These are phyloP conservation scores for Dufourea novaeangliae DNA, from an alignment of 1,140 invertebrate species.

Conservation along the genomic window DNA sequence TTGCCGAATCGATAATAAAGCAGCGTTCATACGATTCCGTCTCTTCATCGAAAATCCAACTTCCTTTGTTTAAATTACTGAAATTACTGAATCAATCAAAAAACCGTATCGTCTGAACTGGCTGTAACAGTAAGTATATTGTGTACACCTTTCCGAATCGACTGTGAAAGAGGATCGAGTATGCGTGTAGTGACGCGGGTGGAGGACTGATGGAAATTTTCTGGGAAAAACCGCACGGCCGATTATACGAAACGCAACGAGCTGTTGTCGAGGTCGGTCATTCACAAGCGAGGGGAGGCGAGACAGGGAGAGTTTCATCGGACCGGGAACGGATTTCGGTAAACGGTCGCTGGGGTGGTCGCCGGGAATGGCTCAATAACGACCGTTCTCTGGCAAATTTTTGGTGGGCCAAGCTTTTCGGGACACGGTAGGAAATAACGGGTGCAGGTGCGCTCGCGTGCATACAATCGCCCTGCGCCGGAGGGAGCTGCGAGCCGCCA, in stretches of 20 bases:
- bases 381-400: conserved; percentile 37
- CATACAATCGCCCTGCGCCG: conserved; percentile 38
- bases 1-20: no score
- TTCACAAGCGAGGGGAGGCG: no score
- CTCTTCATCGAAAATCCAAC: no score
- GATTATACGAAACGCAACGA: conserved; percentile 44
- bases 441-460: conserved; percentile 48
- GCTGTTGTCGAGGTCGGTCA: conserved; percentile 37
- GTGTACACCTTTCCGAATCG: no score
- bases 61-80: no score
- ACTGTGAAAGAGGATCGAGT: not conserved
- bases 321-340: conserved; percentile 42
- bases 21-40: no score
- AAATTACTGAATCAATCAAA: no score
- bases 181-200: not conserved
- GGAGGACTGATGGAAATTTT: conserved; percentile 21
- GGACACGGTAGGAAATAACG: conserved; percentile 62
- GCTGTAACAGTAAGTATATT: no score
- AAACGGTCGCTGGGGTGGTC: conserved; percentile 47
- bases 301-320: conserved; percentile 27
- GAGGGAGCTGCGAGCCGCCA: not conserved
- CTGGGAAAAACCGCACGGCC: conserved; percentile 16
- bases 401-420: conserved; percentile 42
- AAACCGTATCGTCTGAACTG: no score
- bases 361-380: conserved; percentile 51